Base-by-base conservation (phyloP, 2,888 invertebrate genomes). In the Rhamnusium bicolor region DNA sequence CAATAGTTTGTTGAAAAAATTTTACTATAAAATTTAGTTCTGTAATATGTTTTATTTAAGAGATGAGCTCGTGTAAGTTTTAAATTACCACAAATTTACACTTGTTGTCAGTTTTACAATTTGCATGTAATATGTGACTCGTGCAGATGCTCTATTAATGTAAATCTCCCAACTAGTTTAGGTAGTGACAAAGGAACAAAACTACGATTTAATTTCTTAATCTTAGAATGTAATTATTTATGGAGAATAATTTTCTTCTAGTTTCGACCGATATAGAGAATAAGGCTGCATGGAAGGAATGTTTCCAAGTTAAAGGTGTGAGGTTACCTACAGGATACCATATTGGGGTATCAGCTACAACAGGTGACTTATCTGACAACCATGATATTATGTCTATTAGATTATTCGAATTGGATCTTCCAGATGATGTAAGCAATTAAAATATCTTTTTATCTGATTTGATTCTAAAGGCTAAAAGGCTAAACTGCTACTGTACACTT, bases 321-420 rank as follows among this genome's bases (percentile, higher is more conserved):
- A 91, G 93, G 73, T 90, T 99, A 8, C 99, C 99, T 0, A 97
- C 98, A 0, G 97, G 97, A 0, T 99, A 98, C 89, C 98, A 92
- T 89, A 94, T 98, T 87, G 99, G 99, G 1, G 90, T 97, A 3
- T 94, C 98, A 0, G 97, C 99, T 0, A 98, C 98, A 0, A 99
- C 99, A 0, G 99, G 99, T 1, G 98, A 99, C 87, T 90, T 99
- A 54, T 94, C 95, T 74, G 99, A 99, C 90, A 97, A 96, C 88
- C 99, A 99, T 87, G 99, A 99, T 88, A 92, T 99, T 75, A 91
- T 97, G 75, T 94, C 97, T 1, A 91, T 99, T 74, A 95, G 97
- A 89, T 92, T 98, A 85, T 99, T 95, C 85, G 98, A 99, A 86
- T 90, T 99, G 71, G 98, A 98, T 85, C 88, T 93, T 67, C 91